A percentile compares a stretch with the other conserved stretches of the same genome.
Conservation (phyloP, 2,113 vertebrate genomes). For the Labeo catla region DNA sequence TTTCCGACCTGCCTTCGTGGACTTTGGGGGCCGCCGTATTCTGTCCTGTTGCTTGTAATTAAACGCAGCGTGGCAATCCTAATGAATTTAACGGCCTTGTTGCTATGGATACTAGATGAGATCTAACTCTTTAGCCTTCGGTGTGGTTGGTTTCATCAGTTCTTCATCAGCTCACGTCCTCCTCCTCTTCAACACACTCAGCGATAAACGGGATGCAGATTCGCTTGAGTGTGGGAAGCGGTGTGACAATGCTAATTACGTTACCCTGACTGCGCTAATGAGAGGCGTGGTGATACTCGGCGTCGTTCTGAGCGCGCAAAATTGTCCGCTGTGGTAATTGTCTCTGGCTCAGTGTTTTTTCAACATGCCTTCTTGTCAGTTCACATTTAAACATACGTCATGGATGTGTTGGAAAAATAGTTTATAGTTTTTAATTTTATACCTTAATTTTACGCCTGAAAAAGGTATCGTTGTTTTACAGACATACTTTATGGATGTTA, state of each 20-base stretch:
- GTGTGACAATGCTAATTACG: not conserved
- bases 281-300: conserved; percentile 14
- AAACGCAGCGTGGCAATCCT: conserved; percentile 47
- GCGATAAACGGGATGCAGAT: not conserved
- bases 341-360: conserved; percentile 36
- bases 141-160: conserved; percentile 37
- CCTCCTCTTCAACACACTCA: conserved; percentile 38
- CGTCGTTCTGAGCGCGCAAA: conserved; percentile 12
- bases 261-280: conserved; percentile 13
- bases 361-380: conserved; percentile 23
- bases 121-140: conserved; percentile 60
- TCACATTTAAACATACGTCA: not conserved
- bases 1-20: conserved; percentile 25
- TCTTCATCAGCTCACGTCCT: conserved; percentile 37
- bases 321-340: conserved; percentile 42
- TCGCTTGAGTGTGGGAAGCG: conserved; percentile 4
- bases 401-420: no score
- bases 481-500: no score
- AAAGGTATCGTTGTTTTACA: no score
- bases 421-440: no score
- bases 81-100: conserved; percentile 57
- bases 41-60: conserved; percentile 53
- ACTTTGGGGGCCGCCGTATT: conserved; percentile 44
- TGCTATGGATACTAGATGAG: conserved; percentile 66
- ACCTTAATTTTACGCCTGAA: no score